Evolutionary conservation across 1,140 invertebrate genomes (phyloP), one percentile per base, ranked within the genome.

Genomic region (Papilio glaucus): DNA sequence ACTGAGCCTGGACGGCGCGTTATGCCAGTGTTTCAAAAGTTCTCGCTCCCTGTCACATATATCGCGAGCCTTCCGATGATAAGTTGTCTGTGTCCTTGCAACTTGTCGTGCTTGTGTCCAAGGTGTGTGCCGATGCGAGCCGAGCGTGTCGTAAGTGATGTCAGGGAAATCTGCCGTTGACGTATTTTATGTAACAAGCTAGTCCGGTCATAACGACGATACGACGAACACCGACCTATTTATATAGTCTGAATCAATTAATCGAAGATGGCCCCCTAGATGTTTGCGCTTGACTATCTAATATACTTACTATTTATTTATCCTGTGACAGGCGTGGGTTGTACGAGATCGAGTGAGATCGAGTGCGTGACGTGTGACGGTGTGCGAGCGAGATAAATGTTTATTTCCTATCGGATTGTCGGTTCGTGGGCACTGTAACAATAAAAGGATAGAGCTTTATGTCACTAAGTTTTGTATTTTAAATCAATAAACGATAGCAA

Each of bases 401-500:
- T 93, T 93, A 91, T 93, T 91, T 93, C 88, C 90, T 93, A 93
- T 93, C 88, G 87, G 87, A 93, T 93, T 93, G 90, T 90, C 90
- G 90, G 90, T 93, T 91, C 88, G 88, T 89, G 86, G 90, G 90
- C 90, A 93, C 89, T 91, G 91, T 91, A 91, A 93, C 91, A 93
- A 91, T 93, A 93, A 93, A 93, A 91, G 86, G 89, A 93, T 93
- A 91, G 88, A 93, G 91, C 91, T 93, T 92, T 91, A 91, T 91
- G 89, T 91, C 89, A 91, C 89, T 91, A 93, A 93, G 89, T 93
- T 93, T 93, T 91, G 89, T 93, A 93, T 93, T 93, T 93, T 93
- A 93, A 93, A 93, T 91, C 88, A 92, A 92, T 92, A 92, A 92
- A 92, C 88, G 89, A 92, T 92, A 92, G 90, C 89, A 91, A 91